Percentiles rank a stretch among this genome's conserved stretches.
These are phyloP conservation scores for Trachelus troglodyta DNA, from an alignment of 2,888 invertebrate species.

Conservation along the genomic window DNA sequence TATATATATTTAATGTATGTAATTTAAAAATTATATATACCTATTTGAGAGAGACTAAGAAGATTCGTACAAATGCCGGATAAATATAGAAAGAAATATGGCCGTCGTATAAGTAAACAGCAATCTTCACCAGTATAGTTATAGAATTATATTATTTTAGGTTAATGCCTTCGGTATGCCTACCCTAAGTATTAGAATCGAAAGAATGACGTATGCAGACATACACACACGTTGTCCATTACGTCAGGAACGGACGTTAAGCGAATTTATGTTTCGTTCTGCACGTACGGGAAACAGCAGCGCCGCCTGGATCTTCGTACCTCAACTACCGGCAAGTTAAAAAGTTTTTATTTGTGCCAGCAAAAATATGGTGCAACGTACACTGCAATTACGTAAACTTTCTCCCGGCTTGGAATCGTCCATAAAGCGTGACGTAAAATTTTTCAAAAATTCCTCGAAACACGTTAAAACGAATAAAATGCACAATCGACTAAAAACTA, in stretches of 20 bases:
- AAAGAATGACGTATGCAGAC: neutral
- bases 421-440: neutral
- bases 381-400: neutral
- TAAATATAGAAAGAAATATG: no score
- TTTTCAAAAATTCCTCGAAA: neutral
- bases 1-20: no score
- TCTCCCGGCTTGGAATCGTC: neutral
- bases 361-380: neutral
- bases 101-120: neutral
- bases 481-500: neutral
- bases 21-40: no score
- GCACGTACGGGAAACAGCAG: neutral
- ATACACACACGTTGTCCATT: neutral
- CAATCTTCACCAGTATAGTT: neutral
- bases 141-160: neutral
- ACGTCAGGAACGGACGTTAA: neutral
- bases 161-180: neutral
- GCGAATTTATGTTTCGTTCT: slow-evolving; percentile 6
- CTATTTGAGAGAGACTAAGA: neutral
- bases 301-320: neutral
- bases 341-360: neutral
- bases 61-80: no score
- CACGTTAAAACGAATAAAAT: neutral
- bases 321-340: neutral
- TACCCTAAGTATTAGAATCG: neutral